Evolutionary conservation across 2,888 invertebrate species (phyloP), one percentile per base, ranked within the genome.

Genomic region (Trissonchulus sp.): DNA sequence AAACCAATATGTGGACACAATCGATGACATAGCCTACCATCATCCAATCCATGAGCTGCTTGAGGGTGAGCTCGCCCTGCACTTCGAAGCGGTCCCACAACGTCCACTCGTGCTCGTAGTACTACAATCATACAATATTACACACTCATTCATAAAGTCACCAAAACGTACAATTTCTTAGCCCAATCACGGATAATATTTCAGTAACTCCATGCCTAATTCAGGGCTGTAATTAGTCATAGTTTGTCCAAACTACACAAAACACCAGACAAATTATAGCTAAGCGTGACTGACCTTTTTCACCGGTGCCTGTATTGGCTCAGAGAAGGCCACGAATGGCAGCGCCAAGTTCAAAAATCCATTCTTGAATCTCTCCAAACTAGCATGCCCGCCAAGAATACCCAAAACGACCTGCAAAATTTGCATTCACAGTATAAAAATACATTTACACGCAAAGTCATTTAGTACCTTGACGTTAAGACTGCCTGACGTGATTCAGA

Each of bases 71-170:
- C 33, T 88, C 88, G 30, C 87, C 88, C 69, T 86, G 78, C 8
- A 94, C 90, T 84, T 98, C 97, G 85, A 99, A 95, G 63, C 98
- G 90, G 86, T 99, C 98, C 99, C 99, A 99, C 35, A 98, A 88
- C 0, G 97, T 96, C 92, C 96, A 99, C 79, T 93, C 92, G 78
- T 90, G 91, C 73, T 93, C 94, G 84, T 94, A 93, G 86, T 96
- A 99, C 81, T 90, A 90, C 83, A 90, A 71, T 3, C 23, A 78
- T 18, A 23, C 60, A 60, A 60, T 23, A 18, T 60, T 60, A 60
- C n/a, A n/a, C n/a, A 60, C 18, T 23, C 60, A n/a, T 60, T 60
- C n/a, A 60, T 60, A 60, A 60, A 60, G n/a, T 60, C n/a, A 18
- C 60, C n/a, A 60, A 60, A 60, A 60, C n/a, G n/a, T 23, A 60